A percentile compares a stretch with the other conserved stretches of the same genome.
These are phyloP conservation scores for Macaria notata DNA, from an alignment of 2,888 invertebrate species.

Conservation along the genomic window DNA sequence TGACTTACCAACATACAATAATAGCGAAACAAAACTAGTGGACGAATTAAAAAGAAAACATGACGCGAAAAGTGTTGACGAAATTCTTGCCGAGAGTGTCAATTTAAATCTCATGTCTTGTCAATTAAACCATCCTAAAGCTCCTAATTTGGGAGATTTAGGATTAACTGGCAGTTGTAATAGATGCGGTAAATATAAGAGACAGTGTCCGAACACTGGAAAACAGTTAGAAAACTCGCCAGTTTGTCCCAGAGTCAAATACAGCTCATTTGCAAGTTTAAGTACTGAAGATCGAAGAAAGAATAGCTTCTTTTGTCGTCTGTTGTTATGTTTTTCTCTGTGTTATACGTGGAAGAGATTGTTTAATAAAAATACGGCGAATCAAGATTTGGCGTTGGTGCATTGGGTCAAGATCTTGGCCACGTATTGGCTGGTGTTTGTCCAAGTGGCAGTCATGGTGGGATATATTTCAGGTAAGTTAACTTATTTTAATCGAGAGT, in stretches of 20 bases:
- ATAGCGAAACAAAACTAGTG: constrained; percentile 41
- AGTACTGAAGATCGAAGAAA: constrained; percentile 56
- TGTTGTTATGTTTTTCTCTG: constrained; percentile 69
- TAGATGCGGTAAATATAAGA: constrained; percentile 70
- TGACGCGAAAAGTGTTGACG: constrained; percentile 42
- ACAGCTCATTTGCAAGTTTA: constrained; percentile 60
- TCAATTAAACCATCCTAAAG: constrained; percentile 38
- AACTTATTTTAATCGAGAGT: neutral
- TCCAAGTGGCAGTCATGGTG: constrained; percentile 84
- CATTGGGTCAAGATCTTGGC: constrained; percentile 84
- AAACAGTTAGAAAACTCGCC: constrained; percentile 44
- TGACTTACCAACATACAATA: constrained; percentile 62
- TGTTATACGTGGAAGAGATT: constrained; percentile 67
- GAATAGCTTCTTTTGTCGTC: constrained; percentile 47
- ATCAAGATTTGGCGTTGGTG: constrained; percentile 77
- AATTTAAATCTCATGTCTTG: constrained; percentile 55
- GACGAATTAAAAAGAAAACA: constrained; percentile 33
- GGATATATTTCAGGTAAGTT: constrained; percentile 84
- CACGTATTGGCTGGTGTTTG: constrained; percentile 85
- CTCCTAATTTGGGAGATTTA: constrained; percentile 34
- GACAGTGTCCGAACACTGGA: constrained; percentile 55
- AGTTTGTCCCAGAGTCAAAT: constrained; percentile 59
- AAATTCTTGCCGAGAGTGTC: constrained; percentile 45
- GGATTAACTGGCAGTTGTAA: constrained; percentile 59
- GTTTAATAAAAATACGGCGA: constrained; percentile 71